These are phyloP conservation scores for Falco punctatus DNA, from an alignment of 2,113 vertebrate genomes.

Conservation along the genomic window DNA sequence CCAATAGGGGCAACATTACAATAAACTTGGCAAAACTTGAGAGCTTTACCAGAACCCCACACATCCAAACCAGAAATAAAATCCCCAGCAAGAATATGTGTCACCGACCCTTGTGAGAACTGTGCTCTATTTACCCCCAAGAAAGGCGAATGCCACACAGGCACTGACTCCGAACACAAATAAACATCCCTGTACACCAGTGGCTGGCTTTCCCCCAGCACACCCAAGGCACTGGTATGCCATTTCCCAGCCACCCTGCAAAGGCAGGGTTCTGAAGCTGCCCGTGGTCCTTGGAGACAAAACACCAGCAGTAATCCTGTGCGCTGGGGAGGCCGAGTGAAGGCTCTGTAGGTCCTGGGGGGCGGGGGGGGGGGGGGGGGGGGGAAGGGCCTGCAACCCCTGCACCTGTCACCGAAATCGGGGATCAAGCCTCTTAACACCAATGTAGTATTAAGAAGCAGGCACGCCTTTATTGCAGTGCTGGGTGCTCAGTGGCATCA, in stretches of 20 bases:
- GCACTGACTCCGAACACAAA: background rate
- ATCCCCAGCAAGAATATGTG: fast-evolving
- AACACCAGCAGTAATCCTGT: fast-evolving
- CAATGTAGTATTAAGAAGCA: too few species aligned
- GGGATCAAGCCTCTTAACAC: too few species aligned
- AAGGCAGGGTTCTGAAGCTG: background rate
- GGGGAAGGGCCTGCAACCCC: background rate
- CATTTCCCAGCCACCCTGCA: background rate
- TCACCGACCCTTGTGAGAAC: fast-evolving
- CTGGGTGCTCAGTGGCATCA: too few species aligned
- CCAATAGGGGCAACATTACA: background rate
- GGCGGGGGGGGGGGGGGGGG: too few species aligned
- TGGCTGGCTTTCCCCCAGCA: background rate
- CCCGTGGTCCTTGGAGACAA: background rate
- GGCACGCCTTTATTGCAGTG: too few species aligned
- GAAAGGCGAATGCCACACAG: background rate
- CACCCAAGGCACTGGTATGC: background rate
- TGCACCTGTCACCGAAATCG: too few species aligned
- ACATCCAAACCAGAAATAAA: background rate
- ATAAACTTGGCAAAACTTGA: background rate
- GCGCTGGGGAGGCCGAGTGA: background rate
- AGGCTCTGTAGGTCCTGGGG: fast-evolving
- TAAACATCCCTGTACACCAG: fast-evolving
- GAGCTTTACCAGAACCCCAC: background rate
- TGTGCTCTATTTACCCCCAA: fast-evolving